Base-by-base conservation (phyloP, 2,113 vertebrate species). In the Romanogobio albipinnatus region DNA sequence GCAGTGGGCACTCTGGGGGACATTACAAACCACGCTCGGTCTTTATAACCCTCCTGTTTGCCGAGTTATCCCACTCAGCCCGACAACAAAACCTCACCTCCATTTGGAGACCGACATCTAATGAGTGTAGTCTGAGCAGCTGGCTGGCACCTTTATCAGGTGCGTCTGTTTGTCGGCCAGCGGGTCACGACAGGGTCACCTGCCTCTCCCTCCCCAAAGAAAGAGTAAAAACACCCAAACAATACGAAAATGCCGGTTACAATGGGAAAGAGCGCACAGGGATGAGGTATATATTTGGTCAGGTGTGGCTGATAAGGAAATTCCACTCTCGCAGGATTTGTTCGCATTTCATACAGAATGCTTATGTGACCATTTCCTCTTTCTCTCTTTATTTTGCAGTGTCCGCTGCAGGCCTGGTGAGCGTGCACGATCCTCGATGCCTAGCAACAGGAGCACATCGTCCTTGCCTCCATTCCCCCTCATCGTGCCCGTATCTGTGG, bases 391-490 rank as follows among this genome's bases (percentile, higher is more conserved):
- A 85, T 92, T 76, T 88, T 86, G 13, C 94, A 99, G 98, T 99
- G 98, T 95, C 98, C 98, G 89, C 95, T 99, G 88, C 98, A 98
- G 95, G 98, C 98, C 88, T 99, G 98, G 98, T 99, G 97, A 99
- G 95, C 91, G 88, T 90, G 86, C 93, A 92, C 93, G 94, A 93
- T 93, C 92, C 83, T 93, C 87, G 86, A 92, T 94, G 93, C 94
- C 83, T 91, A 88, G 95, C 95, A 95, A 96, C 95, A 86, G 86
- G 91, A 95, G 95, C 90, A 91, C 92, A 89, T 95, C 43, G 15
- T 81, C 43, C 24, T 26, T 2, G 15, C 26, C 96, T 93, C 95
- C 94, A 94, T 49, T 68, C 93, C 93, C 93, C 90, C 76, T 86
- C 94, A 84, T 92, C 91, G 87, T 90, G 15, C 62, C 75, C 53